These are phyloP conservation scores for Agrochola macilenta DNA, from an alignment of 2,888 invertebrate species.

Conservation along the genomic window DNA sequence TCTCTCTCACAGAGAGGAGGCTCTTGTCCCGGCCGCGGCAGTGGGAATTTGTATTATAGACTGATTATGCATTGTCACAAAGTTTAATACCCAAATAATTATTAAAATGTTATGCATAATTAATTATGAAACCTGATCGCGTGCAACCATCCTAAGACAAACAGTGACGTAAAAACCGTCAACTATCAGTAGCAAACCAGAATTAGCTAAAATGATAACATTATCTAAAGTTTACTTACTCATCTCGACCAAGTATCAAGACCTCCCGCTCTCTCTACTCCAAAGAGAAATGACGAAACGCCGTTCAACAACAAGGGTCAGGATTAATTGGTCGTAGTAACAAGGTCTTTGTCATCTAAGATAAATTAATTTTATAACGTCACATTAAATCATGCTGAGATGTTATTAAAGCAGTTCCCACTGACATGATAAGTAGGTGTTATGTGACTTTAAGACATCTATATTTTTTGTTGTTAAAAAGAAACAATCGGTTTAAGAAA, in stretches of 20 bases:
- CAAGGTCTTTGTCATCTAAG: slow-evolving; percentile 52
- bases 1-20: too few relatives aligned
- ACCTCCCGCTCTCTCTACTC: slow-evolving; percentile 2
- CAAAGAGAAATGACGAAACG: not conserved
- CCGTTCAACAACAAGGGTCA: slow-evolving; percentile 39
- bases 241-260: slow-evolving; percentile 22
- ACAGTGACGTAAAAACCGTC: slow-evolving; percentile 7
- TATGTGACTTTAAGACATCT: slow-evolving; percentile 23
- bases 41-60: too few relatives aligned
- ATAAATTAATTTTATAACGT: slow-evolving; percentile 61
- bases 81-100: too few relatives aligned
- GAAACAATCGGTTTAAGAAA: slow-evolving; percentile 37
- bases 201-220: slow-evolving; percentile 47
- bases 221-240: slow-evolving; percentile 42
- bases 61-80: too few relatives aligned
- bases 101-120: not conserved
- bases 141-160: slow-evolving; percentile 6
- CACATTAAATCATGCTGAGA: slow-evolving; percentile 42
- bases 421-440: slow-evolving; percentile 58
- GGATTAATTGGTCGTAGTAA: slow-evolving; percentile 56
- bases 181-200: slow-evolving; percentile 29
- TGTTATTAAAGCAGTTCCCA: slow-evolving; percentile 40
- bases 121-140: not conserved
- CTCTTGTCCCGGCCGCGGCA: too few relatives aligned
- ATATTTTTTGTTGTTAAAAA: slow-evolving; percentile 17